Conservation (phyloP, 2,113 vertebrate genomes). For the Triplophysa dalaica region DNA sequence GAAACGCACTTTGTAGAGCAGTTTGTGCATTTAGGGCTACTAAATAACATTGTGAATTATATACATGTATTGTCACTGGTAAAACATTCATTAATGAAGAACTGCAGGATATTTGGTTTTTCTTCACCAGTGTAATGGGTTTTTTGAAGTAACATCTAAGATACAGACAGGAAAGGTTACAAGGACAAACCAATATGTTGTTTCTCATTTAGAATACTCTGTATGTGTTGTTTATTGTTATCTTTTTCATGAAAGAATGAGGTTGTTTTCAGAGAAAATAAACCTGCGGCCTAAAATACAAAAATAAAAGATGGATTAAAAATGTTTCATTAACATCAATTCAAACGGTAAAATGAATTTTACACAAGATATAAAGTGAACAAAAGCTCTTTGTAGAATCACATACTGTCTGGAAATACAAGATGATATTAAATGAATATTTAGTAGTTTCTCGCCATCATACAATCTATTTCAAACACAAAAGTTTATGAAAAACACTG, state of each 20-base stretch:
- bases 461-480: constrained; percentile 2
- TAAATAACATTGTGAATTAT: too few relatives aligned
- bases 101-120: constrained; percentile 3
- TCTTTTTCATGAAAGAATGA: constrained; percentile 8
- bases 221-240: background rate
- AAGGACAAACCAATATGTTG: constrained; percentile 9
- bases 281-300: background rate
- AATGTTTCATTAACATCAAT: background rate
- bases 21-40: too few relatives aligned
- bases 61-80: background rate
- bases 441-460: constrained; percentile 8
- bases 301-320: background rate
- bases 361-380: constrained; percentile 2
- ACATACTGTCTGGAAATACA: background rate
- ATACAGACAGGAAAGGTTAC: constrained; percentile 21
- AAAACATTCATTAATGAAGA: background rate
- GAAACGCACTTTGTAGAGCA: too few relatives aligned
- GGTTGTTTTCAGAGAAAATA: background rate
- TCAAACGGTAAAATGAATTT: constrained; percentile 6
- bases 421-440: constrained; percentile 6
- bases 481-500: background rate
- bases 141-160: constrained; percentile 17
- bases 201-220: background rate
- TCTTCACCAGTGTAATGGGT: background rate
- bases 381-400: background rate